Conservation (phyloP, 2,113 vertebrate genomes). For the Mirounga angustirostris region DNA sequence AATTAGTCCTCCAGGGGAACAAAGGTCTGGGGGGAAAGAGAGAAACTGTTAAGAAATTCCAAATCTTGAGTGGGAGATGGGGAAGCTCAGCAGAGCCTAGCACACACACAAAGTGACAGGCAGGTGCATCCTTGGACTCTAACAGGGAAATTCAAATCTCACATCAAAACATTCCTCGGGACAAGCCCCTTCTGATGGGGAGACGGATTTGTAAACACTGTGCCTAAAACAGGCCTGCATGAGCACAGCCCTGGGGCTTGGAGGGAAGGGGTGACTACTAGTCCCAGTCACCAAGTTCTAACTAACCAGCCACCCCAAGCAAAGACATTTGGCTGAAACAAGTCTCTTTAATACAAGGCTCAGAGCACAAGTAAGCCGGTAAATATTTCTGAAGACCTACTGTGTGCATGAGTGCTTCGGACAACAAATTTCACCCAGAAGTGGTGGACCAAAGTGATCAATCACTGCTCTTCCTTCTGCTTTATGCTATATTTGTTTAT, state of each 20-base stretch:
- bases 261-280: too few relatives aligned
- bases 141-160: neutral
- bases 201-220: neutral
- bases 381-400: neutral
- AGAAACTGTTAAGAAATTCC: neutral
- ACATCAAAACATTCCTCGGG: neutral
- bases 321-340: neutral
- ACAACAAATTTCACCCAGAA: neutral
- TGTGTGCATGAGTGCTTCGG: neutral
- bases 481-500: neutral
- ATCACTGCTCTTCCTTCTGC: neutral
- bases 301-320: neutral
- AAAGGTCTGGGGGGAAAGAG: neutral
- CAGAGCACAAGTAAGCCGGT: neutral
- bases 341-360: neutral
- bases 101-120: neutral
- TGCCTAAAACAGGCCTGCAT: neutral
- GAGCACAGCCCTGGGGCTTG: neutral
- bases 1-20: neutral
- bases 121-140: neutral
- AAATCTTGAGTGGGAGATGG: neutral
- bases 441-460: accelerated
- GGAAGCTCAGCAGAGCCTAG: neutral
- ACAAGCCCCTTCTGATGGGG: neutral
- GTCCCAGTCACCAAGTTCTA: neutral